Base-by-base conservation (phyloP, 2,888 invertebrate genomes). In the Apomyelois bistriatella region DNA sequence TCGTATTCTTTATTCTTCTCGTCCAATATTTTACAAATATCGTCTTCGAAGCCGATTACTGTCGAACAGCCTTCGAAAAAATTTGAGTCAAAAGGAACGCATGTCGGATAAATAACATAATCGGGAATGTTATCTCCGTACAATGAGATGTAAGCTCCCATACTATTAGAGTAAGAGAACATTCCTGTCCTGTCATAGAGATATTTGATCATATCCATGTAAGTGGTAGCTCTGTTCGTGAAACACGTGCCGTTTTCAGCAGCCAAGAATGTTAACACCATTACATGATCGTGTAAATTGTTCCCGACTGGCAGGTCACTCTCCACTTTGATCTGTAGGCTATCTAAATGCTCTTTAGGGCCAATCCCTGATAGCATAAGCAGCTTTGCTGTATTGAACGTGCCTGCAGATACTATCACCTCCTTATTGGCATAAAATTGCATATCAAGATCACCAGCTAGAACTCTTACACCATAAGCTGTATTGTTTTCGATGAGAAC, bases 281-380 rank as follows among this genome's bases (percentile, higher is more conserved):
- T 84, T 1, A 74, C 59, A 51, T 87, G 87, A 38, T 87, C 87
- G 47, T 85, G 82, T 1, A 86, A 67, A 54, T 86, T 85, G 9
- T 77, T 68, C 0, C 87, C 87, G 0, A 87, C 84, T 0, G 87
- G 83, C 38, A 85, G 59, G 48, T 86, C 78, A 53, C 68, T 54
- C 0, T 77, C 59, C 0, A 80, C 62, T 0, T 72, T 58, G 28
- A 86, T 74, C 0, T 62, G 72, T 3, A 82, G 42, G 0, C 71
- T 55, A 1, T 70, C 52, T 15, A 87, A 65, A 53, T 76, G 73
- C 0, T 72, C 54, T 51, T 68, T 72, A 0, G 85, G 84, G 0
- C 87, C 87, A 9, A 88, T 65, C 0, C 87, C 87, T 0, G 87
- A 87, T 0, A 85, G 65, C 52, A 85, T 62, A 43, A 88, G 54